Evolutionary conservation across 2,113 vertebrate species (phyloP).

Genomic region (Vulpes lagopus): DNA sequence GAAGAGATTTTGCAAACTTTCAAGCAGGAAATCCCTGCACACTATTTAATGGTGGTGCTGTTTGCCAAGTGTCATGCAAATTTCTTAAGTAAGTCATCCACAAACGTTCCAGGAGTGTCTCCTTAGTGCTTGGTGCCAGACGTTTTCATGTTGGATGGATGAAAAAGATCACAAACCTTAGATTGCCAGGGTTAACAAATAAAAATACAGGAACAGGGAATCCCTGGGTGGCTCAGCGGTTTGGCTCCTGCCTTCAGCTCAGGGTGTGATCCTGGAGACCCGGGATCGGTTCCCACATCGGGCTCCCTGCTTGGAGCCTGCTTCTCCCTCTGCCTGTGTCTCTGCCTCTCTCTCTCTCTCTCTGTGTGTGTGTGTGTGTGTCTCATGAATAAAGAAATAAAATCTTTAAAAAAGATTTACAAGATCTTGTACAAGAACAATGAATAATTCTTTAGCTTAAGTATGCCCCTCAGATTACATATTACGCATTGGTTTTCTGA

Average conservation of each 20-base stretch:
- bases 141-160: background rate
- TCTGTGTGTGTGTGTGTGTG: no score
- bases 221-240: no score
- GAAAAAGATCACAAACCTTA: background rate
- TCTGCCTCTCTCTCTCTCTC: no score
- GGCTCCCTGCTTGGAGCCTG: no score
- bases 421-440: background rate
- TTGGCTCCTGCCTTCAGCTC: no score
- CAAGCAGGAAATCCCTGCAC: conserved; percentile 73
- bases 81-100: conserved; percentile 54
- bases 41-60: conserved; percentile 62
- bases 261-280: no score
- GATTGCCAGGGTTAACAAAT: background rate
- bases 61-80: conserved; percentile 72
- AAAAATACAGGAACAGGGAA: background rate
- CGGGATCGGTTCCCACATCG: no score
- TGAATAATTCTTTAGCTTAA: background rate
- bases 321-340: no score
- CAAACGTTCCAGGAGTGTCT: background rate
- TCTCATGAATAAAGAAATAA: no score
- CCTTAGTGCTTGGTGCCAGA: background rate
- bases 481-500: background rate
- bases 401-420: background rate
- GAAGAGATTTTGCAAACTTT: conserved; percentile 72
- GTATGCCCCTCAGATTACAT: background rate